phyloP scores from a whole-genome alignment of 2,797 vertebrate genomes.

The Sebastes melanostomus region DNA sequence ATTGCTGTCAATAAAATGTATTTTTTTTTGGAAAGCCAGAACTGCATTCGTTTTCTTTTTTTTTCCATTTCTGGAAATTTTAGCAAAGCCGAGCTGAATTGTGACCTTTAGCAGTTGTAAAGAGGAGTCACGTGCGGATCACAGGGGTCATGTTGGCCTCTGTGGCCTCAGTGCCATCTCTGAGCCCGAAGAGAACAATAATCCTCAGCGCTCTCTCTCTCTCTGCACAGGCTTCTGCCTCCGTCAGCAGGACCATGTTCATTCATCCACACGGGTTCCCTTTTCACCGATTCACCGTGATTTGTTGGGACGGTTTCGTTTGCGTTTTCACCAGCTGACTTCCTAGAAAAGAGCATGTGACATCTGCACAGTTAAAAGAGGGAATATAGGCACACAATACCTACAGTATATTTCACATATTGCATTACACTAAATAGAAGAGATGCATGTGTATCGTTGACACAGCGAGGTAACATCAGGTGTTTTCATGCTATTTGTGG shows the following conservation, averaged over 20 bases:
- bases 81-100: constrained; percentile 35
- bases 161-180: constrained; percentile 72
- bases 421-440: background rate
- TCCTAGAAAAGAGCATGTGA: constrained; percentile 24
- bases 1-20: constrained; percentile 80
- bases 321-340: constrained; percentile 38
- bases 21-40: constrained; percentile 61
- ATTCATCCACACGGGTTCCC: constrained; percentile 71
- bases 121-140: constrained; percentile 70
- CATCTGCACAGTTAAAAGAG: background rate
- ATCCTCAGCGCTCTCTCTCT: constrained; percentile 65
- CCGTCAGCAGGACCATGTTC: constrained; percentile 73
- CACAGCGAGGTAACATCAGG: background rate
- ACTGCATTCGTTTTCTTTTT: constrained; percentile 7
- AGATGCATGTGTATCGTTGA: background rate
- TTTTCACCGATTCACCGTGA: constrained; percentile 59
- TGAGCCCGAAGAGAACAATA: constrained; percentile 76
- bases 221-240: constrained; percentile 73
- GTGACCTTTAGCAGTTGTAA: constrained; percentile 54
- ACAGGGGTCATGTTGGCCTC: constrained; percentile 75
- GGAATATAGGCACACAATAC: background rate
- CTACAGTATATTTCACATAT: background rate
- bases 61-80: constrained; percentile 65
- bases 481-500: background rate
- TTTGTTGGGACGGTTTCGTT: constrained; percentile 47